Evolutionary conservation across 2,888 invertebrate species (phyloP), one percentile per base, ranked within the genome.

Genomic region (Scrobipalpa atriplicella): DNA sequence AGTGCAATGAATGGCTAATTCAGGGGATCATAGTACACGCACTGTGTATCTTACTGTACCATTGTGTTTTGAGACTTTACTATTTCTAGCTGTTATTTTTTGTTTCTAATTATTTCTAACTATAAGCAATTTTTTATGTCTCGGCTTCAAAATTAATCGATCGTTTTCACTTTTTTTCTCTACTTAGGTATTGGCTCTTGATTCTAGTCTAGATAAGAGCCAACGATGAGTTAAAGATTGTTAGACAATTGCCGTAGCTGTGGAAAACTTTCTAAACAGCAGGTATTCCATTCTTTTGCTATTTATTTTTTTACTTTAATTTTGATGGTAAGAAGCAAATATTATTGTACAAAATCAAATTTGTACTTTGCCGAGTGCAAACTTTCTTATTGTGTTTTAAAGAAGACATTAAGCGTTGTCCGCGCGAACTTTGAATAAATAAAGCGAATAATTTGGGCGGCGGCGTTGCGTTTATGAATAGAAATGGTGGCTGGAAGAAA

Each of bases 391-490:
- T n/a, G 13, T n/a, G 13, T 29, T 58, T 58, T 29, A 58, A 58
- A 13, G 13, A 58, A n/a, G 21, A 58, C 58, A 58, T 58, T 58
- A 58, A 58, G 7, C 58, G 36, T 21, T 58, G 58, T 62, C n/a
- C 43, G 21, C 47, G 10, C 21, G 58, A 64, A 62, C 60, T 68
- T 64, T 64, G 56, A 64, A 66, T 56, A 63, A 68, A 64, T 66
- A 64, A 60, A 43, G 21, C 36, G 54, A 64, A 62, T 63, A 62
- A 65, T 62, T 62, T 41, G n/a, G 29, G 38, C 18, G 64, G 64
- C 39, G 13, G 1, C n/a, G n/a, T n/a, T 79, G 72, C 80, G 76
- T 74, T 83, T 78, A 78, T 84, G 82, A 82, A 84, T 82, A 81
- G 78, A 78, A 75, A 78, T 71, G 58, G 58, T 18, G 58, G 54